phyloP scores from a whole-genome alignment of 1,140 invertebrate species.

The Heliconius hermathena region DNA sequence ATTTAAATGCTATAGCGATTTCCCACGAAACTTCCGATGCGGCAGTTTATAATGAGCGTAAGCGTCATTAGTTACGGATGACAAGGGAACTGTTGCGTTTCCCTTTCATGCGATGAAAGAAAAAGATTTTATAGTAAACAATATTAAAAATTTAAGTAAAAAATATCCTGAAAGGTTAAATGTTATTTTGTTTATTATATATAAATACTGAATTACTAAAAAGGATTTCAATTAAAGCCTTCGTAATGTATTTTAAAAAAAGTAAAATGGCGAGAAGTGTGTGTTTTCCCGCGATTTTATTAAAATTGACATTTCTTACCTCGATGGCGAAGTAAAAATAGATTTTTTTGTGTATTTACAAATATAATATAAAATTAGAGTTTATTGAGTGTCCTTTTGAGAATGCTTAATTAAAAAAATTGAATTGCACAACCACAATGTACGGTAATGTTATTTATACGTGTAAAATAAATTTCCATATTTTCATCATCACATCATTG shows the following conservation, averaged over 20 bases:
- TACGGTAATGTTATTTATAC: too few relatives aligned
- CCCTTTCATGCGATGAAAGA: background rate
- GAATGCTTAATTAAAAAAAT: too few relatives aligned
- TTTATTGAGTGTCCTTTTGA: too few relatives aligned
- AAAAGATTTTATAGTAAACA: background rate
- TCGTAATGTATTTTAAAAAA: background rate
- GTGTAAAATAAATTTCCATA: too few relatives aligned
- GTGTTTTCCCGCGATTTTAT: too few relatives aligned
- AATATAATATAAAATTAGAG: too few relatives aligned
- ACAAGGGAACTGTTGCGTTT: background rate
- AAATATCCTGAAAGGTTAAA: background rate
- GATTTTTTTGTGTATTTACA: too few relatives aligned
- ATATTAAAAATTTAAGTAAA: background rate
- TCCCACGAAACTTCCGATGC: background rate
- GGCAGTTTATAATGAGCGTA: background rate
- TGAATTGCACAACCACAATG: too few relatives aligned
- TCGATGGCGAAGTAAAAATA: too few relatives aligned
- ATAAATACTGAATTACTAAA: background rate
- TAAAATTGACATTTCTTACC: too few relatives aligned
- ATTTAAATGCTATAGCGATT: background rate
- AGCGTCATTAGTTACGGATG: constrained; percentile 20
- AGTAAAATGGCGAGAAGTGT: background rate
- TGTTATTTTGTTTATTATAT: too few relatives aligned
- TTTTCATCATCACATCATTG: background rate
- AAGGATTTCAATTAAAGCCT: background rate